Conservation (phyloP, 2,888 invertebrate genomes). For the Tachina fera region DNA sequence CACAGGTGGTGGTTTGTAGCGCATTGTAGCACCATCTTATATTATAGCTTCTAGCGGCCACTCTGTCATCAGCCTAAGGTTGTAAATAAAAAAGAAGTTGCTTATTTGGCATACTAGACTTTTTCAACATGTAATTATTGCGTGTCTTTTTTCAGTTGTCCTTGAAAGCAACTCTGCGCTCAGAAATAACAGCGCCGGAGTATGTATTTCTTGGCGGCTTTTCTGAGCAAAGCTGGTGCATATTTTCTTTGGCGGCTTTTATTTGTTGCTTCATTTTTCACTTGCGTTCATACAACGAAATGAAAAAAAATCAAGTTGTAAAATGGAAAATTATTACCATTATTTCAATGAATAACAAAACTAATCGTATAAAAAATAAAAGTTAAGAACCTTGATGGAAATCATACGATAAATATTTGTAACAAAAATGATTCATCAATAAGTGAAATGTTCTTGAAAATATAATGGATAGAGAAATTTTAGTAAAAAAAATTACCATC, state of each 20-base stretch:
- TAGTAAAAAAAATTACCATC: conserved; percentile 12
- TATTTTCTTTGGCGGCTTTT: background rate
- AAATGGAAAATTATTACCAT: conserved; percentile 16
- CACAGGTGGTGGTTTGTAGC: no score
- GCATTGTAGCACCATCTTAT: no score
- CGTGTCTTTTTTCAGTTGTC: no score
- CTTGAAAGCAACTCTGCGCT: background rate
- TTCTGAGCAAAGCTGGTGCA: background rate
- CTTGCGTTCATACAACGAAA: conserved; percentile 43
- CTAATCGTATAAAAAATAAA: conserved; percentile 7
- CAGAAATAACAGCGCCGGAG: background rate
- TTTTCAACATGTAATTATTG: no score
- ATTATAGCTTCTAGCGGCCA: no score
- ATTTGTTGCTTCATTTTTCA: conserved; percentile 24
- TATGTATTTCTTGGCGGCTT: background rate
- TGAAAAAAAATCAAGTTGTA: conserved; percentile 25
- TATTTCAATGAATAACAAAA: conserved; percentile 42
- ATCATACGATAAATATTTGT: background rate
- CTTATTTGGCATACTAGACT: no score
- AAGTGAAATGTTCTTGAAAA: conserved; percentile 6
- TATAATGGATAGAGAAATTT: conserved; percentile 57
- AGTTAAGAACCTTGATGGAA: background rate
- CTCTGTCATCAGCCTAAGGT: no score
- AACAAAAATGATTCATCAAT: background rate
- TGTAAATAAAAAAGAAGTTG: no score